Percentiles rank a stretch among this genome's conserved stretches.
These are phyloP conservation scores for Benthosema pterotum DNA, from an alignment of 2,797 vertebrate species.

Conservation along the genomic window DNA sequence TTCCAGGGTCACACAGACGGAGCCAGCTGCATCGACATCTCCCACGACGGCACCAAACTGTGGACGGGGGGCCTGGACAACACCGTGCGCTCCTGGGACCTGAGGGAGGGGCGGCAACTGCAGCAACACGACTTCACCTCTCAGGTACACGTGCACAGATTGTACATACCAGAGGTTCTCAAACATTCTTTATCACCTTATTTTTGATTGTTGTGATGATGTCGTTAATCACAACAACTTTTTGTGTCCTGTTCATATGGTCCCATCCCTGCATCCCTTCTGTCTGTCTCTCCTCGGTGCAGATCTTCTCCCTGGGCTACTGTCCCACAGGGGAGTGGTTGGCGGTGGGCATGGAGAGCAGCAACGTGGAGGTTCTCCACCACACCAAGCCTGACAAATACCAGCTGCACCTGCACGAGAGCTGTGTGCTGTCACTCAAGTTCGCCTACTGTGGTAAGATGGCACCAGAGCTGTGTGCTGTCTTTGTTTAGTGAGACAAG, in stretches of 20 bases:
- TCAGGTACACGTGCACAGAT: constrained; percentile 79
- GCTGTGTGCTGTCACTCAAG: constrained; percentile 96
- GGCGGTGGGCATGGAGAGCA: constrained; percentile 97
- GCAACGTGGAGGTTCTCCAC: constrained; percentile 95
- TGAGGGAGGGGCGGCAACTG: constrained; percentile 94
- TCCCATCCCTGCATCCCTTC: no score
- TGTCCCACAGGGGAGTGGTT: constrained; percentile 96
- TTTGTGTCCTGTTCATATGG: no score
- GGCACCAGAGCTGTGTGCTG: constrained; percentile 94
- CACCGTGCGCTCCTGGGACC: constrained; percentile 96
- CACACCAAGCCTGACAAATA: constrained; percentile 97
- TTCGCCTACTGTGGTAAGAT: constrained; percentile 94
- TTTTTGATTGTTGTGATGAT: no score
- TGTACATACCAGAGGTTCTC: no score
- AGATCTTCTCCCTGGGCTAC: constrained; percentile 97
- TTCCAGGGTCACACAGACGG: constrained; percentile 97
- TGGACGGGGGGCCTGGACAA: constrained; percentile 98
- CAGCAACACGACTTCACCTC: constrained; percentile 99
- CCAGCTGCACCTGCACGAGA: constrained; percentile 96
- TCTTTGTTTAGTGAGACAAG: no score
- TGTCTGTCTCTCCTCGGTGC: background rate
- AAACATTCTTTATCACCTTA: no score
- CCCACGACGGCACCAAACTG: constrained; percentile 95
- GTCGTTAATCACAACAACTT: no score
- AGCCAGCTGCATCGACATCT: constrained; percentile 98